Conservation (phyloP, 2,797 vertebrate species). For the Thamnophis elegans region DNA sequence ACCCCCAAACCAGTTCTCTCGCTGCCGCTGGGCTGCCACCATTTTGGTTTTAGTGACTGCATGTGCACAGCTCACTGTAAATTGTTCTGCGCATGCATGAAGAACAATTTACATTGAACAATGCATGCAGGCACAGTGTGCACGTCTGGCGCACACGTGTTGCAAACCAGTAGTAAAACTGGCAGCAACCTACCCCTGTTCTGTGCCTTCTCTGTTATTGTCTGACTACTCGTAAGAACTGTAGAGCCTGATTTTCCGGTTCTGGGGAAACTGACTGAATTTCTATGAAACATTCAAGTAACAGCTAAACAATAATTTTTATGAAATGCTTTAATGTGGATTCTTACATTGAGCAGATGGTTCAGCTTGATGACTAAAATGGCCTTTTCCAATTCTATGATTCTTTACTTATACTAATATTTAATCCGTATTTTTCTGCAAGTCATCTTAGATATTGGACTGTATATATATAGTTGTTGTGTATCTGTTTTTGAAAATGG, state of each 20-base stretch:
- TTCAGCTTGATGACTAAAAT: not conserved
- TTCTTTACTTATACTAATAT: not conserved
- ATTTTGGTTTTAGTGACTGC: too few relatives aligned
- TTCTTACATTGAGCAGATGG: not conserved
- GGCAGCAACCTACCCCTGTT: not conserved
- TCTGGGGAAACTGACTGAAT: not conserved
- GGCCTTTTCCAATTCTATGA: not conserved
- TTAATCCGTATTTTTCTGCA: not conserved
- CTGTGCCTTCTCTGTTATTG: not conserved
- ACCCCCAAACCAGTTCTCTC: too few relatives aligned
- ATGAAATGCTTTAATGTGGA: not conserved
- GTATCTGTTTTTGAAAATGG: not conserved
- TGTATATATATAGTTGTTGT: not conserved
- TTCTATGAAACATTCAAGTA: not conserved
- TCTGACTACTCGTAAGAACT: not conserved
- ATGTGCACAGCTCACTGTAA: too few relatives aligned
- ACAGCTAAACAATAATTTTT: not conserved
- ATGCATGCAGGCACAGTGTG: too few relatives aligned
- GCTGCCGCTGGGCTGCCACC: too few relatives aligned
- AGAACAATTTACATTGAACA: too few relatives aligned
- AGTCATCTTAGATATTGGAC: not conserved
- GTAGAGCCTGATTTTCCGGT: not conserved
- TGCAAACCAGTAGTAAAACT: too few relatives aligned
- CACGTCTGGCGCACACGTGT: too few relatives aligned
- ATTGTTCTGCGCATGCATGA: too few relatives aligned